A percentile compares a stretch with the other conserved stretches of the same genome.
Conservation (phyloP, 2,113 vertebrate species). For the Alosa alosa region DNA sequence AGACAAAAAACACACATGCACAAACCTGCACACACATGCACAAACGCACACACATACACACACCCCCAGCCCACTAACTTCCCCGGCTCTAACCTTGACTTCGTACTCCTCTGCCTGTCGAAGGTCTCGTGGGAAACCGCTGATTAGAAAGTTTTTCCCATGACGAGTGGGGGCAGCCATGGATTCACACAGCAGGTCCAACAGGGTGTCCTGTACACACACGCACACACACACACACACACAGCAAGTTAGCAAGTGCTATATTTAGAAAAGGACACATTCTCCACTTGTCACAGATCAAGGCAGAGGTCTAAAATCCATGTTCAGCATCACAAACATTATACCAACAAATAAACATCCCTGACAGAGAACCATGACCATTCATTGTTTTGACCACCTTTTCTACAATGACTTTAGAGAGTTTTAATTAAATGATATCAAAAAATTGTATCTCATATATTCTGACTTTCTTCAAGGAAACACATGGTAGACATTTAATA, state of each 20-base stretch:
- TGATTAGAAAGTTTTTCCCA: constrained; percentile 81
- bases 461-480: too few relatives aligned
- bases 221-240: constrained; percentile 32
- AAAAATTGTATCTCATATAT: too few relatives aligned
- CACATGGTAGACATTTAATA: neutral
- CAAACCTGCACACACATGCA: neutral
- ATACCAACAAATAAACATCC: neutral
- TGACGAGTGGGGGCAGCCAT: constrained; percentile 67
- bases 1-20: neutral
- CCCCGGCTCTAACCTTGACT: constrained; percentile 74
- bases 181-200: constrained; percentile 83
- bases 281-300: neutral
- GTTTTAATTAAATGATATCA: too few relatives aligned
- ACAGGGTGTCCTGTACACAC: constrained; percentile 70
- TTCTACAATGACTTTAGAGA: neutral
- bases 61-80: constrained; percentile 36
- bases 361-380: neutral
- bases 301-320: neutral
- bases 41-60: neutral
- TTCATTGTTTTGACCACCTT: neutral
- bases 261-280: neutral
- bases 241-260: neutral
- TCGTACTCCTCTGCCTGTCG: constrained; percentile 84
- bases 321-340: neutral
- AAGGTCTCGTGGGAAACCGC: constrained; percentile 82